Evolutionary conservation across 2,113 vertebrate species (phyloP).

Genomic region (Bombycilla garrulus): DNA sequence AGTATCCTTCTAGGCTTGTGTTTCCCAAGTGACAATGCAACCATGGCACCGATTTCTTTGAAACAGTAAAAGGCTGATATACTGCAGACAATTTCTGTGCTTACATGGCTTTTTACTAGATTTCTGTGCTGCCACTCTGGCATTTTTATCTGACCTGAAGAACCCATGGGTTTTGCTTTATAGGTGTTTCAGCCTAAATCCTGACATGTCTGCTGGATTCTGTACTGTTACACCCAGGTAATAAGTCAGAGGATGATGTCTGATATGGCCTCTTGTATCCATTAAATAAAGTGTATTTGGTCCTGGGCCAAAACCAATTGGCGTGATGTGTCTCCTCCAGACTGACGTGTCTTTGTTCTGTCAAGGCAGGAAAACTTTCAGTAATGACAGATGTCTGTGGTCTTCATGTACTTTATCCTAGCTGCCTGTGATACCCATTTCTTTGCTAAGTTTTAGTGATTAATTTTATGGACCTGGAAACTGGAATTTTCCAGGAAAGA

Average conservation of each 20-base stretch:
- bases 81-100: neutral
- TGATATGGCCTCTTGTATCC: neutral
- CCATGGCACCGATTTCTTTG: neutral
- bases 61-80: neutral
- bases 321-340: neutral
- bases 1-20: neutral
- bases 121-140: neutral
- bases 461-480: neutral
- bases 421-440: neutral
- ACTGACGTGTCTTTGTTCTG: accelerated
- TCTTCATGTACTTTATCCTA: neutral
- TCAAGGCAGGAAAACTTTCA: neutral
- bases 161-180: neutral
- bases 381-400: neutral
- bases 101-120: neutral
- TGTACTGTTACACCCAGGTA: neutral
- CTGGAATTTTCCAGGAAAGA: neutral
- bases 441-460: neutral
- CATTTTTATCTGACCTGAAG: neutral
- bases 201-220: neutral
- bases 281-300: neutral
- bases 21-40: neutral
- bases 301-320: neutral
- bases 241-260: neutral
- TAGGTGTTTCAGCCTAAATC: neutral